These are phyloP conservation scores for Eulimnadia texana DNA, from an alignment of 1,140 invertebrate genomes.

Conservation along the genomic window DNA sequence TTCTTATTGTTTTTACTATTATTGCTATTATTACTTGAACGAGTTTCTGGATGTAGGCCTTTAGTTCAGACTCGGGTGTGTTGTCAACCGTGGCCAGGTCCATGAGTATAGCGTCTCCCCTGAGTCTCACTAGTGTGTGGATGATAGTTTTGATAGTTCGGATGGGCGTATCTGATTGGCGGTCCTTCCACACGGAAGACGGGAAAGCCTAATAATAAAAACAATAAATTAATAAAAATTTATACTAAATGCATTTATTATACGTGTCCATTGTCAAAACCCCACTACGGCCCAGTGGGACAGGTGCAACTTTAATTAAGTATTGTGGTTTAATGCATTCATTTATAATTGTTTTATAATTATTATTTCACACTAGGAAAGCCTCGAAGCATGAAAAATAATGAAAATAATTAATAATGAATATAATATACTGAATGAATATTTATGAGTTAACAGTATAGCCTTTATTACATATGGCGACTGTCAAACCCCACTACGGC, in stretches of 20 bases:
- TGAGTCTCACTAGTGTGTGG: slow-evolving; percentile 51
- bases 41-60: slow-evolving; percentile 55
- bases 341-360: too few relatives aligned
- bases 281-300: too few relatives aligned
- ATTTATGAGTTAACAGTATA: too few relatives aligned
- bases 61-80: slow-evolving; percentile 54
- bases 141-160: slow-evolving; percentile 83
- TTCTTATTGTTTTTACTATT: too few relatives aligned
- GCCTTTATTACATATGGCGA: too few relatives aligned
- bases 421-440: not conserved
- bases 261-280: too few relatives aligned
- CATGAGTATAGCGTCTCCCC: slow-evolving; percentile 20
- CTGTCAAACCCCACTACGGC: too few relatives aligned
- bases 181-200: slow-evolving; percentile 57
- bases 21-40: slow-evolving; percentile 12
- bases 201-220: slow-evolving; percentile 50
- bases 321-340: too few relatives aligned
- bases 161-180: slow-evolving; percentile 56
- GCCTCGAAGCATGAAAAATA: too few relatives aligned
- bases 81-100: slow-evolving; percentile 24
- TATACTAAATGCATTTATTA: too few relatives aligned
- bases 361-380: too few relatives aligned
- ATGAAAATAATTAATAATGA: slow-evolving; percentile 12
- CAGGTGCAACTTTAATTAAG: too few relatives aligned
- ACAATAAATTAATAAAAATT: slow-evolving; percentile 19